These are phyloP conservation scores for Mesochorus sp. DNA, from an alignment of 2,888 invertebrate species.

Conservation along the genomic window DNA sequence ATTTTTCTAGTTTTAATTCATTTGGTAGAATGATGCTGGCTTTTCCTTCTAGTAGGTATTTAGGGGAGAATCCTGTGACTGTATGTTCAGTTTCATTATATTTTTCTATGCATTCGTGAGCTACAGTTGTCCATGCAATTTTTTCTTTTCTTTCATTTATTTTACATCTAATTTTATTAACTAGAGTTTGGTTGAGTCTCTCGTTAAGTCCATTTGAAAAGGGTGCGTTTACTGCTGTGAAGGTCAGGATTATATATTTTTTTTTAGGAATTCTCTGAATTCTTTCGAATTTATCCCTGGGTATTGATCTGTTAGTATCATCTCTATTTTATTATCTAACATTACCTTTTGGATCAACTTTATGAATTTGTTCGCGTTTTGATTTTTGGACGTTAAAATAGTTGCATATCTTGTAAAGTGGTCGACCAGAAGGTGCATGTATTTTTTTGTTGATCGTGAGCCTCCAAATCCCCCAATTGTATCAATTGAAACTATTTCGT, in stretches of 20 bases:
- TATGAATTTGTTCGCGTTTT: background rate
- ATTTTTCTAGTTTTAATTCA: background rate
- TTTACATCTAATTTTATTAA: background rate
- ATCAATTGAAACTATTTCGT: no score
- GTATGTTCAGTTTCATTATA: background rate
- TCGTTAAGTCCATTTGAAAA: background rate
- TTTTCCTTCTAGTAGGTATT: background rate
- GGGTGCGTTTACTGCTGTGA: background rate
- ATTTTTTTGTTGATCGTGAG: background rate
- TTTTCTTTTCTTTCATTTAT: background rate
- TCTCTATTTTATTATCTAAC: background rate
- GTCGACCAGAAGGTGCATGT: background rate
- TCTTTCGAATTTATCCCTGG: background rate
- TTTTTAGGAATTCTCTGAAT: background rate
- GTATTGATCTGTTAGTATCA: background rate
- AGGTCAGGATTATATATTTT: background rate
- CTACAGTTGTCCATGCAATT: background rate
- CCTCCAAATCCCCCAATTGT: background rate
- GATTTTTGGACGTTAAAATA: background rate
- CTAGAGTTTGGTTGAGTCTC: background rate
- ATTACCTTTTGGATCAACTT: background rate
- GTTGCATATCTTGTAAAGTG: constrained; percentile 2
- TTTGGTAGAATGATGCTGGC: background rate
- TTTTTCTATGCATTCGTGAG: background rate
- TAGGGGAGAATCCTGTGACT: background rate